Percentiles rank a stretch among this genome's conserved stretches.
These are phyloP conservation scores for Diarsia dahlii DNA, from an alignment of 2,888 invertebrate genomes.

Conservation along the genomic window DNA sequence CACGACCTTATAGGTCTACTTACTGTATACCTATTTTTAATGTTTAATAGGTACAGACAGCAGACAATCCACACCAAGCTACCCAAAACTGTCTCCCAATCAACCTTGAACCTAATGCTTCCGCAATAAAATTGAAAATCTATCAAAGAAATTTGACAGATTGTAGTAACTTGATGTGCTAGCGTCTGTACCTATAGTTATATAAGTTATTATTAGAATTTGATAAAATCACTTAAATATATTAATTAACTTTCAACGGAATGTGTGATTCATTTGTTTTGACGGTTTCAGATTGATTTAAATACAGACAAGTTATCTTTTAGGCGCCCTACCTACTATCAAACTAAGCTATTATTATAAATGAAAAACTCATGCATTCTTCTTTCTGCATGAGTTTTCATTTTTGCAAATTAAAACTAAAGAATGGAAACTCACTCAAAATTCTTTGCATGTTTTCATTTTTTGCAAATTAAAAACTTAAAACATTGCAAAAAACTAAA, in stretches of 20 bases:
- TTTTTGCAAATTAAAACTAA: neutral
- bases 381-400: neutral
- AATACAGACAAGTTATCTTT: slow-evolving; percentile 31
- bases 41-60: too few species aligned
- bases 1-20: too few species aligned
- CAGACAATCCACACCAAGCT: too few species aligned
- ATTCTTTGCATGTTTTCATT: too few species aligned
- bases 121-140: too few species aligned
- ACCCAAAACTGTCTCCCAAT: too few species aligned
- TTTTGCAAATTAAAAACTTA: too few species aligned
- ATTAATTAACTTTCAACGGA: slow-evolving; percentile 6
- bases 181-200: too few species aligned
- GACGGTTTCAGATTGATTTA: slow-evolving; percentile 22
- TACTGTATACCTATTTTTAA: neutral
- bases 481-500: neutral
- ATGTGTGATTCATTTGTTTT: slow-evolving; percentile 44
- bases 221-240: slow-evolving; percentile 24
- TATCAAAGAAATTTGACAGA: too few species aligned
- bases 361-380: neutral
- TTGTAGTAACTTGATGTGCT: too few species aligned
- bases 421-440: too few species aligned
- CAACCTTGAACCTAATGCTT: too few species aligned
- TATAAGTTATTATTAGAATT: slow-evolving; percentile 6
- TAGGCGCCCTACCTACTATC: neutral
- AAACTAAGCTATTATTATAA: neutral